A percentile compares a stretch with the other conserved stretches of the same genome.
These are phyloP conservation scores for Macroteleia sp. DNA, from an alignment of 2,888 invertebrate genomes.

Conservation along the genomic window DNA sequence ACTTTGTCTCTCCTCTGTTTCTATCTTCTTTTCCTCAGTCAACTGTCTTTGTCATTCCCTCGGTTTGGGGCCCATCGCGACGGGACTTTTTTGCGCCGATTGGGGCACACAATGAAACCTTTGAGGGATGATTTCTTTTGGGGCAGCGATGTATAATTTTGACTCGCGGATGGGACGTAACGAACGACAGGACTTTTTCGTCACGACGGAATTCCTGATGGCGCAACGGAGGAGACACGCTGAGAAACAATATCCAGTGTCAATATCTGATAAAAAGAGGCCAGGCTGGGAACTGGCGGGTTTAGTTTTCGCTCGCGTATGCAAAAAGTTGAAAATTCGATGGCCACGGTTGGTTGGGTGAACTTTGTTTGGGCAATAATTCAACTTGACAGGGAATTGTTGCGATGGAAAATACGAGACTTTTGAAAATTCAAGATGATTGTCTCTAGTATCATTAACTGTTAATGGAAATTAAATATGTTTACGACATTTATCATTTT, in stretches of 20 bases:
- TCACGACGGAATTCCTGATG: slow-evolving; percentile 5
- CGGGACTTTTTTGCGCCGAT: slow-evolving; percentile 55
- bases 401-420: too few species aligned
- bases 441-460: too few species aligned
- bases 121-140: slow-evolving; percentile 67
- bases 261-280: slow-evolving; percentile 6
- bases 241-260: slow-evolving; percentile 16
- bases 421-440: too few species aligned
- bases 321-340: slow-evolving; percentile 14
- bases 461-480: too few species aligned
- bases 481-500: too few species aligned
- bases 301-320: neutral
- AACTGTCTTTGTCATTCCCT: neutral
- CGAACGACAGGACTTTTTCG: slow-evolving; percentile 9
- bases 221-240: slow-evolving; percentile 4
- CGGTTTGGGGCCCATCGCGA: too few species aligned
- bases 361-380: too few species aligned
- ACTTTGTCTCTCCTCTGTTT: slow-evolving; percentile 59
- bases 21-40: neutral
- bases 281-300: too few species aligned
- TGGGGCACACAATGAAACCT: slow-evolving; percentile 63
- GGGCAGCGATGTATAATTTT: slow-evolving; percentile 30
- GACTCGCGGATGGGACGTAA: neutral
- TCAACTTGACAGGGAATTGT: too few species aligned
- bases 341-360: too few species aligned